Base-by-base conservation (phyloP, 2,113 vertebrate genomes). In the Herpailurus yagouaroundi region DNA sequence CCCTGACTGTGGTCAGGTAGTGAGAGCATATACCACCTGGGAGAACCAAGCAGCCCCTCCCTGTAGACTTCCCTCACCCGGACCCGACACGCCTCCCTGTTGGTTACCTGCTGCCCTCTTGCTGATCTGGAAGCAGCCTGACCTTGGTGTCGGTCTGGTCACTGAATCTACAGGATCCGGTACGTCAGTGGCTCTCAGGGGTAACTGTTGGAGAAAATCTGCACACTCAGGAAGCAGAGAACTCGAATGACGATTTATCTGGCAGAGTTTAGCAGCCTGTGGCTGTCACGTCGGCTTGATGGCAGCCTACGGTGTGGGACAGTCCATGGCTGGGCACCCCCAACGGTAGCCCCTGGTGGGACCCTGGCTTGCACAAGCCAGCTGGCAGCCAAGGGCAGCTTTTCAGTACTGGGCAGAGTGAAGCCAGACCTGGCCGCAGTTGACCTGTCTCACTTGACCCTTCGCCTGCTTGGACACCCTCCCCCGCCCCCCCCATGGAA, bases 11-110 rank as follows among this genome's bases (percentile, higher is more conserved):
- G 18, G 48, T 31, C 25, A 36, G 15, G 12, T 9, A 15, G 13
- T 1, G 0, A 27, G 29, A 66, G 38, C 16, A 29, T 3, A 1
- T 6, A 8, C 27, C 1, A 0, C 81, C 25, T 18, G 2, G 1
- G 19, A 10, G 83, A 55, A n/a, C 55, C 31, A 38, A 18, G 15
- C 64, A 36, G 66, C n/a, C 31, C 63, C 23, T 29, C 11, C 33
- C 38, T 8, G 41, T 18, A 13, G 45, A 19, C 68, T n/a, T 25
- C 27, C 21, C 23, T 52, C 60, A 16, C 55, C 11, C 9, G 0
- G 31, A 36, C 3, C 0, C 3, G 27, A 33, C 64, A 27, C 3
- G 50, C 25, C 48, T 69, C 68, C 63, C 68, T 71, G 18, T 11
- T 52, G 25, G 8, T 10, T 14, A 12, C 79, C 7, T 33, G 68